A percentile compares a stretch with the other conserved stretches of the same genome.
Evolutionary conservation across 2,113 vertebrate species (phyloP).

Genomic region (Neolamprologus brichardi): DNA sequence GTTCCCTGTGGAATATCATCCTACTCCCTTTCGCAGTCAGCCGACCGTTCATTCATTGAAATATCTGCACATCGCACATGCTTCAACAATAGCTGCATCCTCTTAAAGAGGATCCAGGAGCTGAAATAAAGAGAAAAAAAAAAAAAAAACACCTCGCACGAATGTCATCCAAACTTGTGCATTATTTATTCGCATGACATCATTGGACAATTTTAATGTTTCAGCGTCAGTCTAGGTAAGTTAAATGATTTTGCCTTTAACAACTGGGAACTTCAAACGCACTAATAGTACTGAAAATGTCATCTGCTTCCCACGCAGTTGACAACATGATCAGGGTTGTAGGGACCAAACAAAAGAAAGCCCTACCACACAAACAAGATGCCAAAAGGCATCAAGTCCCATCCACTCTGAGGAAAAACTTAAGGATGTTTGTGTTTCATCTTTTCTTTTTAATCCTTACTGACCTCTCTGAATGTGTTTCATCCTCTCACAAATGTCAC

Average conservation of each 20-base stretch:
- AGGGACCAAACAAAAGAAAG: not conserved
- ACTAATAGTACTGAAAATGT: not conserved
- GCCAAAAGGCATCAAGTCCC: not conserved
- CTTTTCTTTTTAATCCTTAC: not conserved
- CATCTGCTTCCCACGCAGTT: not conserved
- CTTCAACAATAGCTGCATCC: constrained; percentile 2
- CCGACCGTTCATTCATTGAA: constrained; percentile 56
- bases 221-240: not conserved
- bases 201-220: constrained; percentile 8
- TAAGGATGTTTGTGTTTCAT: not conserved
- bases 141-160: not conserved
- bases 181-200: constrained; percentile 54
- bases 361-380: not conserved
- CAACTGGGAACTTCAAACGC: not conserved
- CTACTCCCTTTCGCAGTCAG: constrained; percentile 34
- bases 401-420: not conserved
- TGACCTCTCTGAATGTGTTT: not conserved
- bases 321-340: not conserved
- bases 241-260: not conserved
- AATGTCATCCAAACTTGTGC: constrained; percentile 10
- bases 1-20: constrained; percentile 41
- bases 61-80: constrained; percentile 33
- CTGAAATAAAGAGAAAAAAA: accelerated
- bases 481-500: constrained; percentile 26
- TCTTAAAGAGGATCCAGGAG: not conserved